Percentiles rank a stretch among this genome's conserved stretches.
phyloP scores from a whole-genome alignment of 2,797 vertebrate species.

The Parauchenoglanis punctatus region DNA sequence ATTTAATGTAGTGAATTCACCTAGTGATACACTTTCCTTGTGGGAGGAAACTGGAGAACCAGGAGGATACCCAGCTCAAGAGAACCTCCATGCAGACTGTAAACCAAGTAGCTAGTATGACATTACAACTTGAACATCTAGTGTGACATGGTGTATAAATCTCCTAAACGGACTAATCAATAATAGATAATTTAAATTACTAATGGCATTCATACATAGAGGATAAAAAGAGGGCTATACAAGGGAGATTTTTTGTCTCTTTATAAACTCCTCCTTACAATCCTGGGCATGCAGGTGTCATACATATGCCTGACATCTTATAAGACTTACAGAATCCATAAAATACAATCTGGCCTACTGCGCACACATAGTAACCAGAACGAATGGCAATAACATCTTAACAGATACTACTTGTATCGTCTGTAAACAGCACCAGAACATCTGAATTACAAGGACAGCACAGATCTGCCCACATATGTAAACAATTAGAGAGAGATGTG shows the following conservation, averaged over 20 bases:
- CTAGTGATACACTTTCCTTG: background rate
- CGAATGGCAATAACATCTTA: background rate
- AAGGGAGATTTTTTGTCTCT: background rate
- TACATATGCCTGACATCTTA: background rate
- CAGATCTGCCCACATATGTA: slow-evolving; percentile 42
- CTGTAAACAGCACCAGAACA: background rate
- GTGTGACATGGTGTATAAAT: background rate
- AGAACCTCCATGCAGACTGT: background rate
- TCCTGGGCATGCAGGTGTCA: background rate
- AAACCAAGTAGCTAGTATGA: background rate
- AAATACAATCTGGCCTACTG: background rate
- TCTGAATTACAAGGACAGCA: background rate
- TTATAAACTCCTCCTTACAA: background rate
- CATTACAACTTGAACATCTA: background rate
- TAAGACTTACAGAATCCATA: background rate
- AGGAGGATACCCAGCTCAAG: background rate
- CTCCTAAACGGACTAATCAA: background rate
- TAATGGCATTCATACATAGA: too few species aligned
- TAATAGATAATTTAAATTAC: background rate
- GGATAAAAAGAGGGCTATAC: background rate
- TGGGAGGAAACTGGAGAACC: background rate
- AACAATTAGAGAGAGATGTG: slow-evolving; percentile 46
- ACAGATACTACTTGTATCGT: background rate
- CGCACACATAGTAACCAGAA: background rate
- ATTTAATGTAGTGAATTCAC: background rate